Evolutionary conservation across 2,113 vertebrate genomes (phyloP).

Genomic region (Festucalex cinctus): DNA sequence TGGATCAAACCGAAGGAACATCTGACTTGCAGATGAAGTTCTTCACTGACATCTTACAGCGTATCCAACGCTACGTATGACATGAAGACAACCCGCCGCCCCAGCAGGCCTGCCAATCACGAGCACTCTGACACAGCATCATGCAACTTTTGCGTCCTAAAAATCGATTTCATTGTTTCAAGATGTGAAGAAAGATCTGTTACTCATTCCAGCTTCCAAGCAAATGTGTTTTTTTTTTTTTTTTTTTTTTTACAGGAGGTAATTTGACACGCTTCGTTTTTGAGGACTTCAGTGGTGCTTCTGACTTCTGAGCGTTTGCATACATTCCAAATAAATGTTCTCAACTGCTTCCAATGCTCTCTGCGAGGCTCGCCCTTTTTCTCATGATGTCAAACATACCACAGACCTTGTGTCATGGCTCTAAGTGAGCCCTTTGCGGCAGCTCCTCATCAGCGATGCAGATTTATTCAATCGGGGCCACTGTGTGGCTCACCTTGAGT

Average conservation of each 20-base stretch:
- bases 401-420: constrained; percentile 55
- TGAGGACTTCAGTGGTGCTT: constrained; percentile 4
- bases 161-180: neutral
- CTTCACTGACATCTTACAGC: constrained; percentile 39
- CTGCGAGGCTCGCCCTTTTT: neutral
- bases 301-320: constrained; percentile 1
- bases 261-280: neutral
- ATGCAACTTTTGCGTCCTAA: neutral
- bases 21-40: constrained; percentile 57
- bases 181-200: neutral
- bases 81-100: neutral
- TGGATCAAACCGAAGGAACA: constrained; percentile 51
- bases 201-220: neutral
- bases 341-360: neutral
- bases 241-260: neutral
- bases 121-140: neutral
- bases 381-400: constrained; percentile 12
- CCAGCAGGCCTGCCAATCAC: neutral
- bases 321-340: constrained; percentile 22
- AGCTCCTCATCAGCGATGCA: constrained; percentile 59
- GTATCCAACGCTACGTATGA: neutral
- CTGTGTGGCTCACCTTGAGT: constrained; percentile 60
- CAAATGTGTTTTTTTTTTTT: neutral
- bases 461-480: constrained; percentile 59
- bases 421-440: constrained; percentile 56